Evolutionary conservation across 2,888 invertebrate genomes (phyloP).

Genomic region (Xylocampa areola): DNA sequence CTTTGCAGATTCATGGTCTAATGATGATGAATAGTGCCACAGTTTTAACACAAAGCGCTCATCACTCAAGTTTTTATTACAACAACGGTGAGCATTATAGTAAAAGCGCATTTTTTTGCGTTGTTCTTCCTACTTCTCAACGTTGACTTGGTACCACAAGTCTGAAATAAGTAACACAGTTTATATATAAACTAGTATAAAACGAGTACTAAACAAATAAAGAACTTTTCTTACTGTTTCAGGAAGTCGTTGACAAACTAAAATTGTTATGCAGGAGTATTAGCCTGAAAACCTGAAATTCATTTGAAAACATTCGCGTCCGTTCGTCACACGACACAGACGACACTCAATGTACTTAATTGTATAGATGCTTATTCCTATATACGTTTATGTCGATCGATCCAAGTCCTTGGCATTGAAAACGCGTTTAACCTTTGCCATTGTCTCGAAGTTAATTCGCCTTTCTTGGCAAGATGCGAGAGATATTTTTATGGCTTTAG

Average conservation of each 20-base stretch:
- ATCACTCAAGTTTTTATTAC: slow-evolving; percentile 23
- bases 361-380: slow-evolving; percentile 19
- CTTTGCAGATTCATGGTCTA: slow-evolving; percentile 16
- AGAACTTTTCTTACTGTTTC: too few species aligned
- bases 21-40: slow-evolving; percentile 18
- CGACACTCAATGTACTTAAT: slow-evolving; percentile 29
- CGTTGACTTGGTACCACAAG: too few species aligned
- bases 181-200: too few species aligned
- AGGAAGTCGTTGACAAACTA: too few species aligned
- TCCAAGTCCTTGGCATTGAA: slow-evolving; percentile 51
- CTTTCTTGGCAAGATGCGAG: slow-evolving; percentile 17
- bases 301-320: slow-evolving; percentile 24
- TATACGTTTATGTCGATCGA: slow-evolving; percentile 48
- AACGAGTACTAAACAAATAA: too few species aligned
- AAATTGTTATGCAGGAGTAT: slow-evolving; percentile 14
- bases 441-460: slow-evolving; percentile 25
- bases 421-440: slow-evolving; percentile 45
- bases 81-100: slow-evolving; percentile 13
- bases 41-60: slow-evolving; percentile 23
- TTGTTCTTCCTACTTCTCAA: slow-evolving; percentile 20
- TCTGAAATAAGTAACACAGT: too few species aligned
- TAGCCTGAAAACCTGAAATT: slow-evolving; percentile 1
- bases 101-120: not conserved
- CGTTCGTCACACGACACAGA: slow-evolving; percentile 50
- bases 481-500: slow-evolving; percentile 14